Base-by-base conservation (phyloP, 2,797 vertebrate genomes). In the Neoniphon sammara region DNA sequence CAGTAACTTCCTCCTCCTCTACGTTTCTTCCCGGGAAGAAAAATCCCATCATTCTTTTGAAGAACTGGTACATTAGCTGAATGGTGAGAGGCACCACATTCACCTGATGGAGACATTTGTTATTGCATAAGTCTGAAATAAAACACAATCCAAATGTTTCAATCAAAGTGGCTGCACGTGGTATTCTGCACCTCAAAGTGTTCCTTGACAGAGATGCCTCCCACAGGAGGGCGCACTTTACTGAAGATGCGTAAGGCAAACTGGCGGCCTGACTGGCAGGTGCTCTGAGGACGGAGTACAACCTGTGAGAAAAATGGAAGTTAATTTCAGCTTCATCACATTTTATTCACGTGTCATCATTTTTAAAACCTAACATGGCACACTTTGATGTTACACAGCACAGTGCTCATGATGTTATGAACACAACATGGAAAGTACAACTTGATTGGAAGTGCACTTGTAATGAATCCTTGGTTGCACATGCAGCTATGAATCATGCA, bases 31-130 rank as follows among this genome's bases (percentile, higher is more conserved):
- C 98, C 0, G 98, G 98, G 87, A 99, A 99, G 91, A 99, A 99
- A 91, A 99, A 99, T 21, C 97, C 97, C 98, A 99, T 99, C 97
- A 99, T 99, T 79, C 98, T 95, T 88, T 98, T 98, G 91, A 99
- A 99, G 93, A 99, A 99, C 94, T 99, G 98, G 91, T 98, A 98
- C 87, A 98, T 99, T 58, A 99, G 94, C 93, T 99, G 97, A 90
- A 99, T 99, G 87, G 97, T 98, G 78, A 99, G 96, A 25, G 98
- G 97, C 44, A 99, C 98, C 84, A 99, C 97, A 0, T 99, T 99
- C 84, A 99, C 97, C 98, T 99, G 86, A 73, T 3, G 12, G 18
- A 82, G 56, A 68, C 2, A 71, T 55, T 23, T 7, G 0, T 14
- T 6, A 59, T 60, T 9, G 20, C 30, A 57, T 34, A 59, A 52